Conservation (phyloP, 2,888 invertebrate genomes). For the Matsumyia berberina region DNA sequence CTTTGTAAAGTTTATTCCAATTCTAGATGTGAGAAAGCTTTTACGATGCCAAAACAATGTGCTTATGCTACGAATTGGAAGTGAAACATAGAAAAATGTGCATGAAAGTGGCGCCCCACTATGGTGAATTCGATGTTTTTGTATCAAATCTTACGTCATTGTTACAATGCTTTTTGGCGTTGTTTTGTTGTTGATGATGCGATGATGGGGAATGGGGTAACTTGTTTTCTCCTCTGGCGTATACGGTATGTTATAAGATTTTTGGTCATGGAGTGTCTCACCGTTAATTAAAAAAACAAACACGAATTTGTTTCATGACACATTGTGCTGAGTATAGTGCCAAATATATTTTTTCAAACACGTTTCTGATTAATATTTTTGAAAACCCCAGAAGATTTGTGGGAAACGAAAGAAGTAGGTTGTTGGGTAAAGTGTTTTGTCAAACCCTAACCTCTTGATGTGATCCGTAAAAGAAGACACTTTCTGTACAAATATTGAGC, state of each 20-base stretch:
- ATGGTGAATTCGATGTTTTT: constrained; percentile 18
- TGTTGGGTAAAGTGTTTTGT: too few relatives aligned
- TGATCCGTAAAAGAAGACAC: too few relatives aligned
- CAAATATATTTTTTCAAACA: too few relatives aligned
- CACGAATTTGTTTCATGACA: too few relatives aligned
- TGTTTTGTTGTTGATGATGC: constrained; percentile 9
- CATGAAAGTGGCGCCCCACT: constrained; percentile 44
- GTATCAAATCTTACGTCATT: constrained; percentile 51
- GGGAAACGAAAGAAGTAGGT: too few relatives aligned
- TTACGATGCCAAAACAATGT: constrained; percentile 72
- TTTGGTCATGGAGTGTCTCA: background rate
- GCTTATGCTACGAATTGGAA: constrained; percentile 54
- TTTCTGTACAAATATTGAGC: too few relatives aligned
- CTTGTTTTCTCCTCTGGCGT: background rate
- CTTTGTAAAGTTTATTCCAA: constrained; percentile 58
- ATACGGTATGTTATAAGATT: constrained; percentile 15
- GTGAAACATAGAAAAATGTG: constrained; percentile 63
- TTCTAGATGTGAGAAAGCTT: constrained; percentile 59
- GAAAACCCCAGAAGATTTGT: too few relatives aligned
- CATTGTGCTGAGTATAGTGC: too few relatives aligned
- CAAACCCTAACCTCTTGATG: too few relatives aligned
- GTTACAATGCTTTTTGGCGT: constrained; percentile 41
- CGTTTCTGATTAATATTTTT: too few relatives aligned
- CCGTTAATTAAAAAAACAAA: too few relatives aligned
- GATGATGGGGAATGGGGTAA: constrained; percentile 35